Evolutionary conservation across 2,113 vertebrate species (phyloP), one percentile per base, ranked within the genome.

Genomic region (Cyphotilapia sp.): DNA sequence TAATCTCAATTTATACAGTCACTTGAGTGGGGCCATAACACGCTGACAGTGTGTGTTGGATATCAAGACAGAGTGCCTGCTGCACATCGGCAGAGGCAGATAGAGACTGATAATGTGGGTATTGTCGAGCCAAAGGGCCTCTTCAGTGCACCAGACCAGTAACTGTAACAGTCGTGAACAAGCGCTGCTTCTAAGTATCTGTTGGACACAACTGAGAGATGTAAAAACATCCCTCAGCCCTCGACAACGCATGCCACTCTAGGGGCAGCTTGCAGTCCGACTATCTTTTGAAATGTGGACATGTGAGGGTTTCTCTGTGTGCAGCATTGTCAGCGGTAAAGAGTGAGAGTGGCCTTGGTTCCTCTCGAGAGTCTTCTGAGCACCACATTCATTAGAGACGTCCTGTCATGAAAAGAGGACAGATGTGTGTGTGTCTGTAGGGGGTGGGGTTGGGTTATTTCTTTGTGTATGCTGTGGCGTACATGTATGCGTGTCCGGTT

Each of bases 1-100:
- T 97, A 95, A 95, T 94, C 92, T 93, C 91, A 95, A 96, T 95
- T 95, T 94, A 95, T 93, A 94, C 91, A 93, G 91, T 92, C 87
- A 85, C 91, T 93, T 92, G 93, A 94, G 93, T 91, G 80, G 87
- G 93, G 84, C 92, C 83, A 90, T 95, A 93, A 94, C 89, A 94
- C 8, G 51, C 85, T 94, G 95, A 95, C 94, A 92, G 93, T 92
- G 89, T 92, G 82, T 87, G 88, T 89, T 90, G 89, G 87, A 88
- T 91, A 93, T 90, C 63, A 92, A 95, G 92, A 90, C 81, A 56
- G 45, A 88, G 90, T 57, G 87, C 31, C 93, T 93, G 82, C 88
- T 91, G 80, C 88, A 93, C 84, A 93, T 92, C 81, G 87, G 83
- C 12, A 49, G 83, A 90, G 57, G 69, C 87, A 86, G 86, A 82